Conservation (phyloP, 2,888 invertebrate species). For the Chrysodeixis includens region DNA sequence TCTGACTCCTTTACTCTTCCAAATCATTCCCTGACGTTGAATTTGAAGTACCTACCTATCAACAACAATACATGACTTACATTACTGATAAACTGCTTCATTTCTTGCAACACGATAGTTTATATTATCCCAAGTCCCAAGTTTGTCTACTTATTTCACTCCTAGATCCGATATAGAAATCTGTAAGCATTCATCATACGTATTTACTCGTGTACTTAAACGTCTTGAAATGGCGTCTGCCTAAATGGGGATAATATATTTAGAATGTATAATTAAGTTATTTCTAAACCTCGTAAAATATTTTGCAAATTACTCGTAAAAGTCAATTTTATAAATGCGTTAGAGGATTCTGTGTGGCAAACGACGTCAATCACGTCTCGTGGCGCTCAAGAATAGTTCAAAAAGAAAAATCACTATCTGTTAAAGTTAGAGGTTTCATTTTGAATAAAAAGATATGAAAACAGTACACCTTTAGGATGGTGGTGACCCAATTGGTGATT, state of each 20-base stretch:
- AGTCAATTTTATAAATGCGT: constrained; percentile 63
- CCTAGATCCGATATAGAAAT: not conserved
- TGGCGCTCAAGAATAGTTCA: constrained; percentile 33
- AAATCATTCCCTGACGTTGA: constrained; percentile 49
- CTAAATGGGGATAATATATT: constrained; percentile 40
- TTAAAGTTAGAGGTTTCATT: constrained; percentile 10
- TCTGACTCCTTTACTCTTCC: constrained; percentile 63
- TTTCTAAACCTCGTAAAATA: constrained; percentile 65
- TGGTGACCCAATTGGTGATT: not conserved
- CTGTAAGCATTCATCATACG: not conserved
- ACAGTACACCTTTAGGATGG: not conserved
- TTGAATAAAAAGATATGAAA: constrained; percentile 4
- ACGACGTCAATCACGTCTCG: constrained; percentile 65
- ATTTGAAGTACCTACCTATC: not conserved
- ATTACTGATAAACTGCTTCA: not conserved
- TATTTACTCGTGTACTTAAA: too few relatives aligned
- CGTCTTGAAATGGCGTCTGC: constrained; percentile 21
- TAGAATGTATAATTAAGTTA: constrained; percentile 59
- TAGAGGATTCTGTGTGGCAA: constrained; percentile 64
- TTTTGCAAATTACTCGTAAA: constrained; percentile 65
- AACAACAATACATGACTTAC: not conserved
- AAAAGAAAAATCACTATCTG: constrained; percentile 35
- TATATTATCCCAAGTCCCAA: not conserved
- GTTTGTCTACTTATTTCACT: too few relatives aligned
- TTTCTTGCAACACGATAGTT: not conserved